Percentiles rank a stretch among this genome's conserved stretches.
These are phyloP conservation scores for Rhegmatorhina hoffmannsi DNA, from an alignment of 2,113 vertebrate genomes.

Conservation along the genomic window DNA sequence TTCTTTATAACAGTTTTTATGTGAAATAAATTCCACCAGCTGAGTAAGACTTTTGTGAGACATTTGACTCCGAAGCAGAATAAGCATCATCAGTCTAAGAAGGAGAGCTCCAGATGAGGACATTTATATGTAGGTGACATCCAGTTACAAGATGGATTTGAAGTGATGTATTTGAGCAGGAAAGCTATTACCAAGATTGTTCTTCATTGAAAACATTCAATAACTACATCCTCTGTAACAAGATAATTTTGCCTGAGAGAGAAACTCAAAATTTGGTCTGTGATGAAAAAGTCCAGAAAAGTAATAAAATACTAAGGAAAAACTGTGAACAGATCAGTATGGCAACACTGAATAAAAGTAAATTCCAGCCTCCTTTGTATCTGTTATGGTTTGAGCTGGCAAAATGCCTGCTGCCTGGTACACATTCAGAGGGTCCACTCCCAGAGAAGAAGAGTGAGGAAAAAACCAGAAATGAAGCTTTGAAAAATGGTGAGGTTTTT, in stretches of 20 bases:
- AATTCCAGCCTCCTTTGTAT: not conserved
- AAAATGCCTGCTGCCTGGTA: no score
- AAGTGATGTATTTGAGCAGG: slow-evolving; percentile 52
- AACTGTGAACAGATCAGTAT: not conserved
- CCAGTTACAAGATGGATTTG: slow-evolving; percentile 41
- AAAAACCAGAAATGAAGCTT: no score
- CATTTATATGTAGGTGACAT: slow-evolving; percentile 21
- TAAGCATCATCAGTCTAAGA: slow-evolving; percentile 25
- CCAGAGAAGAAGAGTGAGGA: no score
- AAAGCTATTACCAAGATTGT: slow-evolving; percentile 52
- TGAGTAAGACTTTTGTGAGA: slow-evolving; percentile 38
- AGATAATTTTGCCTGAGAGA: slow-evolving; percentile 33
- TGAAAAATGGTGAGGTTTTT: no score
- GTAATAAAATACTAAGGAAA: slow-evolving; percentile 30
- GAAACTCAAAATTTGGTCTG: not conserved
- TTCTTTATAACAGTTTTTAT: slow-evolving; percentile 22
- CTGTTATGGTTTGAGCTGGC: no score
- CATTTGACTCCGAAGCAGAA: slow-evolving; percentile 34
- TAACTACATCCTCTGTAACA: slow-evolving; percentile 54
- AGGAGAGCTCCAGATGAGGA: slow-evolving; percentile 1
- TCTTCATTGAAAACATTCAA: slow-evolving; percentile 47
- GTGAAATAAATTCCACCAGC: slow-evolving; percentile 36
- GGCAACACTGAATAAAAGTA: not conserved
- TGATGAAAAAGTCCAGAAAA: slow-evolving; percentile 19
- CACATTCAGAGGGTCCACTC: no score